These are phyloP conservation scores for Sinocyclocheilus rhinocerous DNA, from an alignment of 2,113 vertebrate genomes.

Conservation along the genomic window DNA sequence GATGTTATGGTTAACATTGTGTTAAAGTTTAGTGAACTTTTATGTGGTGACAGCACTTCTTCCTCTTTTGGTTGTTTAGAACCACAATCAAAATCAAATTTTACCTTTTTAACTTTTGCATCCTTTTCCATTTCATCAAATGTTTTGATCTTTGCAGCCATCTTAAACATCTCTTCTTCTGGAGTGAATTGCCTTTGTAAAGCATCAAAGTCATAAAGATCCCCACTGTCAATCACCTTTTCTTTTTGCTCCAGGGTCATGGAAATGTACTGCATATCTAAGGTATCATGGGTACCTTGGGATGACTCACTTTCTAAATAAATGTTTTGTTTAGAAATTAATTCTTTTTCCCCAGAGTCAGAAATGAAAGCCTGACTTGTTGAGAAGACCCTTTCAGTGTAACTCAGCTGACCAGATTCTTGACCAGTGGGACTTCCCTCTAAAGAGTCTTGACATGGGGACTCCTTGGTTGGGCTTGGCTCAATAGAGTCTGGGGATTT, in stretches of 20 bases:
- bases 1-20: constrained; percentile 70
- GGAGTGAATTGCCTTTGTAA: constrained; percentile 85
- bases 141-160: constrained; percentile 94
- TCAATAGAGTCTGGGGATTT: constrained; percentile 97
- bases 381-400: constrained; percentile 70
- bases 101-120: constrained; percentile 82
- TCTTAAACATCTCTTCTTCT: constrained; percentile 98
- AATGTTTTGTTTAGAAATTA: constrained; percentile 77
- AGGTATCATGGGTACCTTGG: constrained; percentile 51
- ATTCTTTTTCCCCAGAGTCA: constrained; percentile 59
- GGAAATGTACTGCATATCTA: constrained; percentile 67
- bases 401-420: constrained; percentile 66
- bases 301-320: constrained; percentile 80
- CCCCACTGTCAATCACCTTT: constrained; percentile 52
- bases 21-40: constrained; percentile 75
- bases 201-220: constrained; percentile 66
- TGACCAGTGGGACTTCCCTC: constrained; percentile 85
- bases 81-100: constrained; percentile 69
- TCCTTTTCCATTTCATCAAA: constrained; percentile 96
- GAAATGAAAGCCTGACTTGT: constrained; percentile 67
- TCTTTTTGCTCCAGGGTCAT: constrained; percentile 70
- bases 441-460: constrained; percentile 90
- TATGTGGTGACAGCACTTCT: constrained; percentile 62
- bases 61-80: constrained; percentile 29
- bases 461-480: constrained; percentile 90